phyloP scores from a whole-genome alignment of 2,113 vertebrate genomes.

The Meles meles region DNA sequence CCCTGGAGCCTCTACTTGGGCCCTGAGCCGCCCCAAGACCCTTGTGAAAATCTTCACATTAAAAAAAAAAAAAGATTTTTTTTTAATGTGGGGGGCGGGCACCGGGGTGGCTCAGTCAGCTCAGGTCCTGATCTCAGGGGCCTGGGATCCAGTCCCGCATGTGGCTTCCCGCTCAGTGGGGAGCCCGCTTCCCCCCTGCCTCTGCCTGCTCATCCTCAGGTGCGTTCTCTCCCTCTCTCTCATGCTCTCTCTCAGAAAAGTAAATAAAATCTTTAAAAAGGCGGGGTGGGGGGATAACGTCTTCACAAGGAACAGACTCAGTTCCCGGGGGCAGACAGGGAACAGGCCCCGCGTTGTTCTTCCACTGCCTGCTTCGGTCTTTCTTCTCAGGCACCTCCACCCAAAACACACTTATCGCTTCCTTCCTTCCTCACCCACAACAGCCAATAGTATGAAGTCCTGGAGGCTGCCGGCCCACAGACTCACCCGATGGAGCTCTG shows the following conservation, averaged over 20 bases:
- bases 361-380: background rate
- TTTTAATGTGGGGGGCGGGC: too few species aligned
- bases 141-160: background rate
- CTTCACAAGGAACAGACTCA: background rate
- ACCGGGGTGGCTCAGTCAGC: background rate
- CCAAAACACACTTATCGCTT: background rate
- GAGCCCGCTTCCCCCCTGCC: too few species aligned
- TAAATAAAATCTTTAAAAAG: background rate
- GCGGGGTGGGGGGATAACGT: background rate
- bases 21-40: background rate
- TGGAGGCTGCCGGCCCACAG: background rate
- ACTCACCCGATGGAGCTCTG: background rate
- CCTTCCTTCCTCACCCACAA: background rate
- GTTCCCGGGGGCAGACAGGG: too few species aligned
- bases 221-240: background rate
- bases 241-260: too few species aligned
- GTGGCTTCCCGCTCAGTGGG: background rate
- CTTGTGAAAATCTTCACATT: background rate
- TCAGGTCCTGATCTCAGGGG: background rate
- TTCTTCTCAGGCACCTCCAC: background rate
- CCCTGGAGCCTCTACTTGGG: background rate
- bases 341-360: background rate
- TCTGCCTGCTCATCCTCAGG: background rate
- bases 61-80: too few species aligned
- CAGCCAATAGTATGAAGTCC: too few species aligned